Conservation (phyloP, 2,113 vertebrate species). For the Prionailurus bengalensis region DNA sequence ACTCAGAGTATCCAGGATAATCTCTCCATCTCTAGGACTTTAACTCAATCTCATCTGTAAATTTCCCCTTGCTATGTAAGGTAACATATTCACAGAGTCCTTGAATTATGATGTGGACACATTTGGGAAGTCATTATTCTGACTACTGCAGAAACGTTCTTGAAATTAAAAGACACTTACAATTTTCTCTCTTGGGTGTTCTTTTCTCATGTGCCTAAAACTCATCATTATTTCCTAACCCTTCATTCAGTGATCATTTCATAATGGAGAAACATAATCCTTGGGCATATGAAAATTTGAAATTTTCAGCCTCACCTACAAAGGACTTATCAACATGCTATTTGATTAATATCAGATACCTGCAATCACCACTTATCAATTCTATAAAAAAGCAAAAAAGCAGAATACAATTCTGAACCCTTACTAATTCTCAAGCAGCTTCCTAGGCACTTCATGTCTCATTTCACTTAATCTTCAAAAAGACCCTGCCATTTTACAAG, state of each 20-base stretch:
- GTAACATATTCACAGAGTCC: background rate
- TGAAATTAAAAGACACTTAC: background rate
- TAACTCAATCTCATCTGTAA: background rate
- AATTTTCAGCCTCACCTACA: background rate
- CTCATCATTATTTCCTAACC: background rate
- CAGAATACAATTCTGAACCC: background rate
- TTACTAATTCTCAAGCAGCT: background rate
- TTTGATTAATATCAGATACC: background rate
- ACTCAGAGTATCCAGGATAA: background rate
- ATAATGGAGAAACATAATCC: background rate
- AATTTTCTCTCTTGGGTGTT: background rate
- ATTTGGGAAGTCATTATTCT: background rate
- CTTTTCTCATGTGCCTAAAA: constrained; percentile 1
- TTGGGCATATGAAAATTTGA: background rate
- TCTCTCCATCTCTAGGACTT: background rate
- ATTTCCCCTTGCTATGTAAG: background rate
- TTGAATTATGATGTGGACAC: background rate
- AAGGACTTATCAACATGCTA: background rate
- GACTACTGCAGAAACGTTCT: background rate
- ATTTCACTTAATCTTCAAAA: constrained; percentile 3
- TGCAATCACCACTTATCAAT: background rate
- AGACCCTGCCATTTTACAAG: background rate
- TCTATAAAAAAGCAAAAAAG: constrained; percentile 15
- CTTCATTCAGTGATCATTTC: background rate
- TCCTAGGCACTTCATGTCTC: background rate